A percentile compares a stretch with the other conserved stretches of the same genome.
These are phyloP conservation scores for Poecile montanus DNA, from an alignment of 2,797 vertebrate species.

Conservation along the genomic window DNA sequence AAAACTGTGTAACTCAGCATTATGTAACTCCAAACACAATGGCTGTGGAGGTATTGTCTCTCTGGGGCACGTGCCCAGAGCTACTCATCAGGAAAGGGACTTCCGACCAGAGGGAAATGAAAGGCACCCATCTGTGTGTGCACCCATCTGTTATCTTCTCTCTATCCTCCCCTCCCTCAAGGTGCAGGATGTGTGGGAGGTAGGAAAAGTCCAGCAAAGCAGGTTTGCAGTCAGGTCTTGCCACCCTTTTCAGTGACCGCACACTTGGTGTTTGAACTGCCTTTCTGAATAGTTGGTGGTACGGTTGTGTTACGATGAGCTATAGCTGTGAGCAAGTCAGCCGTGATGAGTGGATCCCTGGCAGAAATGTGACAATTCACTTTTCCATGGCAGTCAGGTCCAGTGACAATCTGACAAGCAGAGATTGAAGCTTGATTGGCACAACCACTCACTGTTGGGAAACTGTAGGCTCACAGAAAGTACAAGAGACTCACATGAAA, in stretches of 20 bases:
- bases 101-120: background rate
- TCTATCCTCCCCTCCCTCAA: background rate
- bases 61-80: accelerated
- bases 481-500: background rate
- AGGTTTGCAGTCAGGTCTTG: background rate
- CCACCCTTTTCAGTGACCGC: background rate
- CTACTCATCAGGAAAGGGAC: background rate
- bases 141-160: background rate
- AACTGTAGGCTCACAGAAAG: background rate
- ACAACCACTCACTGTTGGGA: background rate
- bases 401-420: background rate
- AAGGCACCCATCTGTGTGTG: background rate
- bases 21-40: background rate
- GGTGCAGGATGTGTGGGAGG: background rate
- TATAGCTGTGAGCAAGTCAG: background rate
- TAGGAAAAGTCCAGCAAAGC: background rate
- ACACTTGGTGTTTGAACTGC: background rate
- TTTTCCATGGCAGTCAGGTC: background rate
- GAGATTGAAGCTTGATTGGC: background rate
- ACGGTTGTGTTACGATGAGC: background rate
- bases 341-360: background rate
- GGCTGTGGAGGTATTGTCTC: background rate
- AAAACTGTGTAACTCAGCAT: background rate
- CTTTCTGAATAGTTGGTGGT: background rate
- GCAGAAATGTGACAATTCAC: background rate